Evolutionary conservation across 2,797 vertebrate species (phyloP).

Genomic region (Siniperca scherzeri): DNA sequence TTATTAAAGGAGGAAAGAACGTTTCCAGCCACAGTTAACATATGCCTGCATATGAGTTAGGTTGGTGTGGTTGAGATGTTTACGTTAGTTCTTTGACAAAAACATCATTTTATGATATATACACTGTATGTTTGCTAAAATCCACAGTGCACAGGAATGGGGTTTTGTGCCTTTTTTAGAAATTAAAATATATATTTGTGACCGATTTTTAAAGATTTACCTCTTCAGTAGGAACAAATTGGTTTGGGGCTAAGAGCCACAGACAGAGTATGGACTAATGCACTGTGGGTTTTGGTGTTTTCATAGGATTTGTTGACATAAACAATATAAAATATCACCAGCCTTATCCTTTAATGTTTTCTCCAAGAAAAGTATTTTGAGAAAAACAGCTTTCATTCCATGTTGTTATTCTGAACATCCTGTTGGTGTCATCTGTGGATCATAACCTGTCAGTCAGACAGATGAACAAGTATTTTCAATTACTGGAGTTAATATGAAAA

Average conservation of each 20-base stretch:
- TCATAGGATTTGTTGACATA: background rate
- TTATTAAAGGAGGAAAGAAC: background rate
- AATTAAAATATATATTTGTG: background rate
- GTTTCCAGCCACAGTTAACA: background rate
- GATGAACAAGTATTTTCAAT: background rate
- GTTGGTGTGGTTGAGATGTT: background rate
- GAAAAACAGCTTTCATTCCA: background rate
- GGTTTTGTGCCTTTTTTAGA: background rate
- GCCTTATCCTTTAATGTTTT: background rate
- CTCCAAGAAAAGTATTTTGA: background rate
- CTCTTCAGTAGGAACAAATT: too few species aligned
- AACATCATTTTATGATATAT: background rate
- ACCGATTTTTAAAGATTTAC: background rate
- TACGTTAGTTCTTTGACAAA: background rate
- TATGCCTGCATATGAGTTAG: background rate
- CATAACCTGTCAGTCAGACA: background rate
- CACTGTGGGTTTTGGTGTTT: background rate
- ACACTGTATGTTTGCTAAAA: background rate
- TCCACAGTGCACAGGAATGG: background rate
- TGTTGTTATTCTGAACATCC: constrained; percentile 4
- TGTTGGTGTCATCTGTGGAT: background rate
- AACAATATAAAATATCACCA: background rate
- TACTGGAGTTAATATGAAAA: background rate
- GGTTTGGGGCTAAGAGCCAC: background rate
- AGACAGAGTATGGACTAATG: background rate